Conservation (phyloP, 2,888 invertebrate genomes). For the Drosophila emarginata region DNA sequence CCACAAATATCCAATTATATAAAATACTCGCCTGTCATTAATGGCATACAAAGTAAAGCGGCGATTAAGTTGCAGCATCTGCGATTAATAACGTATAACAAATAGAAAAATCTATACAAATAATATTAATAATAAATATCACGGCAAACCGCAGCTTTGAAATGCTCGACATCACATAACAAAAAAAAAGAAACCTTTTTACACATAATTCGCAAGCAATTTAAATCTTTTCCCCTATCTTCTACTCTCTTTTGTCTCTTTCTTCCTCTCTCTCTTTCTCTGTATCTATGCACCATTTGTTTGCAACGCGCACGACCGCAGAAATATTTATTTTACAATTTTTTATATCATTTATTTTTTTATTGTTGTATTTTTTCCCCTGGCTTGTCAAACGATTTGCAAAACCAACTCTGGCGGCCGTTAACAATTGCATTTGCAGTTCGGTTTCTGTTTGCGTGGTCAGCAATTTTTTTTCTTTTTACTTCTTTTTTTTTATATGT, state of each 20-base stretch:
- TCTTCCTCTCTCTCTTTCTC: neutral
- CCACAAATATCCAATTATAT: slow-evolving; percentile 49
- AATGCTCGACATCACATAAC: slow-evolving; percentile 40
- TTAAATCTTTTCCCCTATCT: slow-evolving; percentile 34
- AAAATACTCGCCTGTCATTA: slow-evolving; percentile 41
- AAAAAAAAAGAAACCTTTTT: slow-evolving; percentile 39
- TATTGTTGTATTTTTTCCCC: slow-evolving; percentile 36
- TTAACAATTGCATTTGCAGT: slow-evolving; percentile 66
- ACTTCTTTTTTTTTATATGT: slow-evolving; percentile 14
- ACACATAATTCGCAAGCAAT: slow-evolving; percentile 71
- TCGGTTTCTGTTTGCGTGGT: slow-evolving; percentile 59
- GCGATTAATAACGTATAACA: slow-evolving; percentile 37
- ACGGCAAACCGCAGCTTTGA: slow-evolving; percentile 56
- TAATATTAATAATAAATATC: slow-evolving; percentile 47
- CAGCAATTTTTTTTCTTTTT: slow-evolving; percentile 32
- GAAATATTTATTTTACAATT: slow-evolving; percentile 55
- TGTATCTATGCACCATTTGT: slow-evolving; percentile 40
- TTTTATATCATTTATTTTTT: slow-evolving; percentile 26
- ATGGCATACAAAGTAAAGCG: slow-evolving; percentile 35
- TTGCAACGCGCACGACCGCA: slow-evolving; percentile 52
- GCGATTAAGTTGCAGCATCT: slow-evolving; percentile 48
- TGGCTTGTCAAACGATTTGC: slow-evolving; percentile 71
- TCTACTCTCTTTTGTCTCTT: slow-evolving; percentile 7
- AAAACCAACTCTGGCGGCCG: slow-evolving; percentile 65
- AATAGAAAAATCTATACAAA: slow-evolving; percentile 20